phyloP scores from a whole-genome alignment of 2,113 vertebrate species.

The Siphamia tubifer region DNA sequence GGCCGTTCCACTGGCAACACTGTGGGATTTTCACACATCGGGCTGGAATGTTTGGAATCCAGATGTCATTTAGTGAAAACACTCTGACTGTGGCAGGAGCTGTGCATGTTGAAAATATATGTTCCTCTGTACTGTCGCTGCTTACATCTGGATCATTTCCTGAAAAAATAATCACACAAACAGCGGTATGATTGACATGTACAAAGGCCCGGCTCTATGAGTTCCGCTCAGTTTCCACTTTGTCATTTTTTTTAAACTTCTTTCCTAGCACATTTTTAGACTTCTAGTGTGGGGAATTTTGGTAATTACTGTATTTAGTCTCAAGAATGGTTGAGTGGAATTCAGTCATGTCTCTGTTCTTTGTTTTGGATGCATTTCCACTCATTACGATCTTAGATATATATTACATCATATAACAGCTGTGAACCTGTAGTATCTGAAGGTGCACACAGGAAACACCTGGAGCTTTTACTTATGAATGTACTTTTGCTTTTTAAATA shows the following conservation, averaged over 20 bases:
- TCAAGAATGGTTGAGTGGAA: background rate
- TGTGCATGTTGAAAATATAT: slow-evolving; percentile 10
- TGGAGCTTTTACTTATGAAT: background rate
- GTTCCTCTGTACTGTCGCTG: background rate
- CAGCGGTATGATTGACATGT: background rate
- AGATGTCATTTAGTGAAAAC: slow-evolving; percentile 58
- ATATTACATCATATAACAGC: slow-evolving; percentile 21
- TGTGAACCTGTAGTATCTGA: background rate
- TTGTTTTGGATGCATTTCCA: slow-evolving; percentile 15
- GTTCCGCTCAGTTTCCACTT: slow-evolving; percentile 8
- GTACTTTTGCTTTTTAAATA: background rate
- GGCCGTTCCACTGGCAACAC: slow-evolving; percentile 66
- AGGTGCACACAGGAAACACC: slow-evolving; percentile 29
- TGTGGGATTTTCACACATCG: slow-evolving; percentile 73
- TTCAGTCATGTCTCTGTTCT: slow-evolving; percentile 29
- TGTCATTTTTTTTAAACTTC: slow-evolving; percentile 1
- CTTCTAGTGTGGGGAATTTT: slow-evolving; percentile 12
- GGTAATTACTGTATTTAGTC: slow-evolving; percentile 44
- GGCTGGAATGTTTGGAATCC: slow-evolving; percentile 74
- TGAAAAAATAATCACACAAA: slow-evolving; percentile 7
- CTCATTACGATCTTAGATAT: slow-evolving; percentile 1
- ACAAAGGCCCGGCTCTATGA: background rate
- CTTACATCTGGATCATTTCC: slow-evolving; percentile 23
- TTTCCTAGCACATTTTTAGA: background rate
- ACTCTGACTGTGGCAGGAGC: slow-evolving; percentile 16